phyloP scores from a whole-genome alignment of 2,113 vertebrate species.

The Lampris megalopsis region DNA sequence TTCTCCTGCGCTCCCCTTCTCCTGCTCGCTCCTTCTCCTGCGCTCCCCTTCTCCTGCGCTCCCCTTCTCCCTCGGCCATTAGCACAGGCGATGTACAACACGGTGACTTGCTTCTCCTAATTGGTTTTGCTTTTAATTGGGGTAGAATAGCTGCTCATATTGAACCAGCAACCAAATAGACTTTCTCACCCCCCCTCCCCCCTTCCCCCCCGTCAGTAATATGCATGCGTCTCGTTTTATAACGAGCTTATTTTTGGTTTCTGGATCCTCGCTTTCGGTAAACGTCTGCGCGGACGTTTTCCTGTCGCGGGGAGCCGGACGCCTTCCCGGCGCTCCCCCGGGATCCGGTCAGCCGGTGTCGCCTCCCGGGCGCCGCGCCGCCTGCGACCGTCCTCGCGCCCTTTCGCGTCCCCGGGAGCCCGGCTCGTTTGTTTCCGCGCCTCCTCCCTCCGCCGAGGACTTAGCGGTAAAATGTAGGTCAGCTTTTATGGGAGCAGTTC shows the following conservation, averaged over 20 bases:
- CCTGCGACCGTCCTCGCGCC: too few relatives aligned
- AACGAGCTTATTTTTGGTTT: slow-evolving; percentile 62
- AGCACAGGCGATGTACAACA: slow-evolving; percentile 64
- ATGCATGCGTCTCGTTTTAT: slow-evolving; percentile 30
- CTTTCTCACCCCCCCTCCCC: slow-evolving; percentile 40
- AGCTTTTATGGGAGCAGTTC: slow-evolving; percentile 76
- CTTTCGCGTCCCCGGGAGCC: slow-evolving; percentile 25
- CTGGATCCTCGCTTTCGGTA: slow-evolving; percentile 10
- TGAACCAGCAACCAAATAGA: slow-evolving; percentile 54
- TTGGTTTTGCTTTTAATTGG: slow-evolving; percentile 77
- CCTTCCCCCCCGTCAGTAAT: slow-evolving; percentile 17
- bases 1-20: slow-evolving; percentile 45
- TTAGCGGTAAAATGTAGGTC: slow-evolving; percentile 73
- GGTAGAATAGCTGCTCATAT: slow-evolving; percentile 63
- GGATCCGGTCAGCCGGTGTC: neutral
- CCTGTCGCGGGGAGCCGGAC: slow-evolving; percentile 34
- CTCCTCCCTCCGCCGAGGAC: slow-evolving; percentile 39
- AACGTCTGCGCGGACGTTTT: slow-evolving; percentile 40
- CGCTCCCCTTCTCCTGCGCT: slow-evolving; percentile 54
- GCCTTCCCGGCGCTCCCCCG: neutral
- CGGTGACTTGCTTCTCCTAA: slow-evolving; percentile 67
- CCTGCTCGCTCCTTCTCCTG: too few relatives aligned
- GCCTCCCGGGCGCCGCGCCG: too few relatives aligned
- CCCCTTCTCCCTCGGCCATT: slow-evolving; percentile 65
- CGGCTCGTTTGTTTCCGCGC: slow-evolving; percentile 23